A percentile compares a stretch with the other conserved stretches of the same genome.
phyloP scores from a whole-genome alignment of 2,888 invertebrate genomes.

The Orthosia incerta region DNA sequence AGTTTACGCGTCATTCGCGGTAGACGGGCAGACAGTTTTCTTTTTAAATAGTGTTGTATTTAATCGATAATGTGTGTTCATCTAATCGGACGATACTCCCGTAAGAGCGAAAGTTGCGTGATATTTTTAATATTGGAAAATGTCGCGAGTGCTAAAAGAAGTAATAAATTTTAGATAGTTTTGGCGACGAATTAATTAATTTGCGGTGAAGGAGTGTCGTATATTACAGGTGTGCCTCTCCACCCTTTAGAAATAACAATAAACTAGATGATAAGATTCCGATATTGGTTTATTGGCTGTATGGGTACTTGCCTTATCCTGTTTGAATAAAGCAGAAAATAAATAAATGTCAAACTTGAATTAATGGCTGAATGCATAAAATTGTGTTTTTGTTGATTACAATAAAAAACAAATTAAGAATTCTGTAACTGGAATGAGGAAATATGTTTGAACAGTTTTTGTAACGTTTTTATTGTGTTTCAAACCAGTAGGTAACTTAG shows the following conservation, averaged over 20 bases:
- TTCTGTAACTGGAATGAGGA: slow-evolving; percentile 11
- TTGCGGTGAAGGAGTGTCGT: slow-evolving; percentile 49
- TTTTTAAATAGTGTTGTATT: slow-evolving; percentile 59
- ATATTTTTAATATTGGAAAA: slow-evolving; percentile 51
- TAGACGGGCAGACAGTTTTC: slow-evolving; percentile 19
- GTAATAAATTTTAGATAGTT: slow-evolving; percentile 44
- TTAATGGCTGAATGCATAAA: neutral
- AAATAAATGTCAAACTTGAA: slow-evolving; percentile 38
- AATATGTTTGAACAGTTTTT: slow-evolving; percentile 31
- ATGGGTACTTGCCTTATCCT: slow-evolving; percentile 16
- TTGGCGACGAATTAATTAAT: slow-evolving; percentile 57
- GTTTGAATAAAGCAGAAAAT: slow-evolving; percentile 6
- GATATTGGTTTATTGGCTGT: slow-evolving; percentile 36
- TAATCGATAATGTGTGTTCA: slow-evolving; percentile 66
- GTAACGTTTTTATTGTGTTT: slow-evolving; percentile 15
- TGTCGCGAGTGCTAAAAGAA: slow-evolving; percentile 48
- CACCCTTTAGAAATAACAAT: slow-evolving; percentile 42
- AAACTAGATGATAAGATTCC: slow-evolving; percentile 47
- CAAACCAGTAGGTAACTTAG: neutral
- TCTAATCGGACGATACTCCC: slow-evolving; percentile 52
- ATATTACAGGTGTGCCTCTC: slow-evolving; percentile 54
- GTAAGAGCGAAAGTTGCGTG: slow-evolving; percentile 58
- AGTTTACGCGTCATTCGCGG: slow-evolving; percentile 42
- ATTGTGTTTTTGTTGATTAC: slow-evolving; percentile 18
- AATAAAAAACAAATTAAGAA: slow-evolving; percentile 9